Conservation (phyloP, 2,888 invertebrate species). For the Parnassius orleans region DNA sequence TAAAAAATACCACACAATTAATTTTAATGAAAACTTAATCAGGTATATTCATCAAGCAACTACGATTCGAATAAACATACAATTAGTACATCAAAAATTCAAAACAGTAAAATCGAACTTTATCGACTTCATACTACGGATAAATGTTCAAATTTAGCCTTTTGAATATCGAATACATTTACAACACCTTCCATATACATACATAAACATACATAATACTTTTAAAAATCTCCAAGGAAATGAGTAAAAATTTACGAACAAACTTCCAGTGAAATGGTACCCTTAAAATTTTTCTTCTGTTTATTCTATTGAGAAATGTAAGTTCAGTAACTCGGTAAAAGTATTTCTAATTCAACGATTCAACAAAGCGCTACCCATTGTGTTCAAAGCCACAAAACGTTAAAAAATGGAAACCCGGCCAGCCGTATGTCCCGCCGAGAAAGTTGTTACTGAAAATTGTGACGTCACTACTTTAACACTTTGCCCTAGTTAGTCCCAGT, state of each 20-base stretch:
- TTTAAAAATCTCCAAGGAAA: neutral
- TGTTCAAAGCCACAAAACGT: constrained; percentile 13
- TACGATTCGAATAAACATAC: too few relatives aligned
- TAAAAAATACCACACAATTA: too few relatives aligned
- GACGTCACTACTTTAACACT: constrained; percentile 56
- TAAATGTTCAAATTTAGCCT: too few relatives aligned
- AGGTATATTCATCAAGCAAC: too few relatives aligned
- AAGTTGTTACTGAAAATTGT: constrained; percentile 43
- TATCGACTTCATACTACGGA: too few relatives aligned
- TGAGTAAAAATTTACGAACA: constrained; percentile 12
- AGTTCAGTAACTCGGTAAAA: constrained; percentile 24
- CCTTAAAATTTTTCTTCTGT: constrained; percentile 12
- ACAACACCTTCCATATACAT: too few relatives aligned
- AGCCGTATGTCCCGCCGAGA: constrained; percentile 36
- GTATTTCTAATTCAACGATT: constrained; percentile 27
- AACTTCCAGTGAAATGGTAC: constrained; percentile 1
- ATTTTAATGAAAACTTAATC: too few relatives aligned
- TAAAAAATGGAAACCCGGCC: constrained; percentile 21
- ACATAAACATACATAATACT: neutral
- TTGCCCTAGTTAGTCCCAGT: constrained; percentile 59
- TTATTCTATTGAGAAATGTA: constrained; percentile 11
- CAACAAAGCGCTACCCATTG: constrained; percentile 24
- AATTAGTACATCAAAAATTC: too few relatives aligned
- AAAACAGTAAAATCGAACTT: too few relatives aligned
- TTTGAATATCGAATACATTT: too few relatives aligned